Evolutionary conservation across 1,140 invertebrate genomes (phyloP).

Genomic region (Tetragonula clypearis): DNA sequence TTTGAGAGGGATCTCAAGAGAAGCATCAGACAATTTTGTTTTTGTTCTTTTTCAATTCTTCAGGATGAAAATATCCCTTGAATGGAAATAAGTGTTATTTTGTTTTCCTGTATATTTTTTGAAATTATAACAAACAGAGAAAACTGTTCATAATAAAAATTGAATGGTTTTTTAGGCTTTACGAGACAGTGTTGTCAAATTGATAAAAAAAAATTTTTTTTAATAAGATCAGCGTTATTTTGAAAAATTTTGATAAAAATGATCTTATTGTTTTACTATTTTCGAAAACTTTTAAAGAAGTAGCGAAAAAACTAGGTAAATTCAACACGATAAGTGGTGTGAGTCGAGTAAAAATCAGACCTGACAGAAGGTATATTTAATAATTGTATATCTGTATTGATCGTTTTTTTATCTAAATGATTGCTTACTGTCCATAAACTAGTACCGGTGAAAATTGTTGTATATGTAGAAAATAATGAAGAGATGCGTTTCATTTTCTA

Average conservation of each 20-base stretch:
- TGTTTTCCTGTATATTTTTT: too few species aligned
- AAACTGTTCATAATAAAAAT: too few species aligned
- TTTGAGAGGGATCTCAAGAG: too few species aligned
- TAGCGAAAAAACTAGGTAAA: not conserved
- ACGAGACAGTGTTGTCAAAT: too few species aligned
- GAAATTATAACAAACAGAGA: too few species aligned
- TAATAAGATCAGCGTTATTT: not conserved
- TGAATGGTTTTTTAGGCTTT: too few species aligned
- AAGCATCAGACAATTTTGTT: too few species aligned
- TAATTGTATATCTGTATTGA: conserved; percentile 7
- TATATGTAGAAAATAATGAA: not conserved
- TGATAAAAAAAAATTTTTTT: too few species aligned
- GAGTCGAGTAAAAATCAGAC: conserved; percentile 8
- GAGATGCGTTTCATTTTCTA: not conserved
- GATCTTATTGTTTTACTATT: not conserved
- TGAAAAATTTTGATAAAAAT: not conserved
- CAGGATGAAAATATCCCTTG: too few species aligned
- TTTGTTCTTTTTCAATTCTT: too few species aligned
- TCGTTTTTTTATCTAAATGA: conserved; percentile 37
- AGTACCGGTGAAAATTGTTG: not conserved
- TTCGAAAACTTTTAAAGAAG: not conserved
- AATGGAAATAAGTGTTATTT: too few species aligned
- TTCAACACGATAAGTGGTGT: conserved; percentile 4
- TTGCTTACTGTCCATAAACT: conserved; percentile 34
- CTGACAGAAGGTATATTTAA: conserved; percentile 1